Conservation (phyloP, 2,113 vertebrate species). For the Gambusia holbrooki region DNA sequence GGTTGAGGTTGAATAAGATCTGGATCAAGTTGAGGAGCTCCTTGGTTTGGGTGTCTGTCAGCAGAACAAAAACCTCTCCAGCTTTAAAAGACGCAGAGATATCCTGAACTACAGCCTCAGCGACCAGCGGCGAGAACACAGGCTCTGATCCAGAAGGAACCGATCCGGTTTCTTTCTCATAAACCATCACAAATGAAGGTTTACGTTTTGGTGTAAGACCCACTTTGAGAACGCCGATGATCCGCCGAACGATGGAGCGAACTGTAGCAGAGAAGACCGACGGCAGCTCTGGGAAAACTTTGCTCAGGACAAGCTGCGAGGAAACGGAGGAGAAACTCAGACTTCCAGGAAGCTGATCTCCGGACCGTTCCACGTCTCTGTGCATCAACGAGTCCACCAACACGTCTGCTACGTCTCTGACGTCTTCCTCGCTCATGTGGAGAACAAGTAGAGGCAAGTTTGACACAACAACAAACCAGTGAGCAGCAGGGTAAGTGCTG, state of each 20-base stretch:
- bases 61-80: slow-evolving; percentile 42
- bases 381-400: slow-evolving; percentile 77
- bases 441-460: slow-evolving; percentile 86
- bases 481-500: slow-evolving; percentile 80
- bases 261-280: slow-evolving; percentile 83
- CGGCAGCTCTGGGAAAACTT: slow-evolving; percentile 85
- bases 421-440: slow-evolving; percentile 76
- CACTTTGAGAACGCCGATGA: slow-evolving; percentile 64
- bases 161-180: slow-evolving; percentile 26
- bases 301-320: slow-evolving; percentile 80
- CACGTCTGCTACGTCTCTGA: slow-evolving; percentile 71
- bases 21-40: slow-evolving; percentile 76
- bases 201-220: slow-evolving; percentile 33
- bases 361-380: slow-evolving; percentile 29
- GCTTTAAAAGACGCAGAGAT: slow-evolving; percentile 70
- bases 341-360: slow-evolving; percentile 19
- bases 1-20: slow-evolving; percentile 78
- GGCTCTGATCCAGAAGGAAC: slow-evolving; percentile 34
- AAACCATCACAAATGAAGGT: slow-evolving; percentile 68
- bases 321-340: slow-evolving; percentile 81
- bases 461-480: slow-evolving; percentile 87
- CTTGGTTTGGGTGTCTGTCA: slow-evolving; percentile 74
- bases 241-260: slow-evolving; percentile 63
- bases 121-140: slow-evolving; percentile 62
- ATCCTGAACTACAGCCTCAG: slow-evolving; percentile 76